phyloP scores from a whole-genome alignment of 2,113 vertebrate genomes.

The Glaucomys volans region DNA sequence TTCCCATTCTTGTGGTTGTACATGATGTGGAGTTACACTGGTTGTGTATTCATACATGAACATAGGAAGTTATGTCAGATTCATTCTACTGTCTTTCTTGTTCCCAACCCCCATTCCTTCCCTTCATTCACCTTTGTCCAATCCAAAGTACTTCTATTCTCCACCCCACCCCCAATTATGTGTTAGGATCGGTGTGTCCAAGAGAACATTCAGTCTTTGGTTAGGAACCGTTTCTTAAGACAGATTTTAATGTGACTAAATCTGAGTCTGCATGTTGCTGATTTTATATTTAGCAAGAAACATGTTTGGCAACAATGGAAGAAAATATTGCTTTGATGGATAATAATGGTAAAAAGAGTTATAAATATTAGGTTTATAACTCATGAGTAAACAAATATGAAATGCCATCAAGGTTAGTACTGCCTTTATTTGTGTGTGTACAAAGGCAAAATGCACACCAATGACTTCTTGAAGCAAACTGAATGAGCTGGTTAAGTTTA shows the following conservation, averaged over 20 bases:
- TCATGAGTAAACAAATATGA: not conserved
- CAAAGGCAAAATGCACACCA: not conserved
- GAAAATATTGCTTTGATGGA: constrained; percentile 47
- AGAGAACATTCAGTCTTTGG: too few species aligned
- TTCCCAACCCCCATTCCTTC: too few species aligned
- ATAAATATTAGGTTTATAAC: not conserved
- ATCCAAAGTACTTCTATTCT: too few species aligned
- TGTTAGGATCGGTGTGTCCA: too few species aligned
- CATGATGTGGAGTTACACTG: too few species aligned
- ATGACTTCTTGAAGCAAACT: not conserved
- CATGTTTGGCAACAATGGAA: not conserved
- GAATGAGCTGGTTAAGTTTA: constrained; percentile 5
- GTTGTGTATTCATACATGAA: too few species aligned
- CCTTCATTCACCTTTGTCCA: too few species aligned
- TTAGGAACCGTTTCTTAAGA: constrained; percentile 29
- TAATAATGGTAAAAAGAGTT: constrained; percentile 39
- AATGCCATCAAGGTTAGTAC: not conserved
- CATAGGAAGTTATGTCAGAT: too few species aligned
- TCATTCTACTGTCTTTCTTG: too few species aligned
- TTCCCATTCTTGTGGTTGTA: too few species aligned
- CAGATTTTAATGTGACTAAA: not conserved
- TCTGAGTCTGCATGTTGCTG: not conserved
- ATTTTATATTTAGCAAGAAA: constrained; percentile 50
- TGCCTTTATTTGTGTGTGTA: not conserved
- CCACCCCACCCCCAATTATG: too few species aligned